These are phyloP conservation scores for Sciurus vulgaris DNA, from an alignment of 2,797 vertebrate genomes.

Conservation along the genomic window DNA sequence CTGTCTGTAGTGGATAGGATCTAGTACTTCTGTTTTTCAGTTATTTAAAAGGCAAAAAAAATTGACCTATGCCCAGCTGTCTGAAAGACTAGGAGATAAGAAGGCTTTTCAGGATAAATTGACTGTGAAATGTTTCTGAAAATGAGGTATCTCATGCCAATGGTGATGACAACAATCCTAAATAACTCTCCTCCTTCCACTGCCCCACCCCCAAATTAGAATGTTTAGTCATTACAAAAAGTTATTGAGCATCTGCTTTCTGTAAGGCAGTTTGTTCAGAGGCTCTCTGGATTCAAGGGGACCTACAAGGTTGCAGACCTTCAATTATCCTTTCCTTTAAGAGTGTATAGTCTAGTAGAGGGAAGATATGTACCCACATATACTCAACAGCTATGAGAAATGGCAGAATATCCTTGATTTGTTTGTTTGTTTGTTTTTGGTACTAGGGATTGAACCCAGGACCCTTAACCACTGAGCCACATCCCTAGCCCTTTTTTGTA, in stretches of 20 bases:
- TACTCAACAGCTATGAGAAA: neutral
- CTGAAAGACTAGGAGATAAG: constrained; percentile 59
- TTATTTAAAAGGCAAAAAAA: constrained; percentile 70
- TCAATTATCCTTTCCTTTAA: neutral
- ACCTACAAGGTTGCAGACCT: neutral
- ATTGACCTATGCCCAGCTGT: constrained; percentile 68
- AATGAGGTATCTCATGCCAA: constrained; percentile 32
- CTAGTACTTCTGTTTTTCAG: constrained; percentile 60
- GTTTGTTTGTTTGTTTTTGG: no score
- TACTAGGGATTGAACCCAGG: no score
- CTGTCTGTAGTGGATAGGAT: constrained; percentile 39
- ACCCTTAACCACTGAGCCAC: no score
- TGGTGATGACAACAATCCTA: constrained; percentile 53
- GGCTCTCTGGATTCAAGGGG: neutral
- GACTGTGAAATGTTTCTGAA: constrained; percentile 71
- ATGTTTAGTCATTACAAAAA: neutral
- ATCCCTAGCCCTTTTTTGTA: no score
- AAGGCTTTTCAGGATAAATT: constrained; percentile 55
- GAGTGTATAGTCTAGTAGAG: neutral
- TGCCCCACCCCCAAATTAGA: neutral
- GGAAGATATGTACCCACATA: neutral
- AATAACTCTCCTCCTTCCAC: neutral
- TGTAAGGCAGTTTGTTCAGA: constrained; percentile 12
- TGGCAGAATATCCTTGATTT: neutral
- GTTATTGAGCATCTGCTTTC: neutral